Evolutionary conservation across 35 echinoderm and acorn worm genomes (phyloP).

Genomic region (Antedon bifida): DNA sequence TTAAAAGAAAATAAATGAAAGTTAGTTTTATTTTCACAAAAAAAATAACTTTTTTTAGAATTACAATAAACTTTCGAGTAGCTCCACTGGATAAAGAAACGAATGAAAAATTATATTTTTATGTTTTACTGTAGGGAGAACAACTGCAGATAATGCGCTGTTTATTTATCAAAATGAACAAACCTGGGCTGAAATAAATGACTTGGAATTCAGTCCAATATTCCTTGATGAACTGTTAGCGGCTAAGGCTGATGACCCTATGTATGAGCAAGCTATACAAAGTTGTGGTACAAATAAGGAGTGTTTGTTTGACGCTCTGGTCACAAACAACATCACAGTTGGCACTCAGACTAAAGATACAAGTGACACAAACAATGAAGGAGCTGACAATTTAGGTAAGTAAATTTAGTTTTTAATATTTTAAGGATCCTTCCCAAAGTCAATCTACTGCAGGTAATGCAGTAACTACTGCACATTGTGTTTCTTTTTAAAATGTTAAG

Average conservation of each 20-base stretch:
- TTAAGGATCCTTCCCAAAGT: too few species aligned
- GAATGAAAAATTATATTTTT: too few species aligned
- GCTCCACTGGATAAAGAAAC: too few species aligned
- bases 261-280: not conserved
- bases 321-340: not conserved
- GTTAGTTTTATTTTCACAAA: too few species aligned
- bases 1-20: too few species aligned
- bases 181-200: not conserved
- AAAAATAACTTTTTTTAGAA: too few species aligned
- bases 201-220: not conserved
- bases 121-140: too few species aligned
- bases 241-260: not conserved
- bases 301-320: not conserved
- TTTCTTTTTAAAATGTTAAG: too few species aligned
- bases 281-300: not conserved
- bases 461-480: too few species aligned
- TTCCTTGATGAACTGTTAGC: not conserved
- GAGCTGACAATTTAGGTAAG: not conserved
- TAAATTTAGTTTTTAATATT: not conserved
- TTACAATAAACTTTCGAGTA: too few species aligned
- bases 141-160: not conserved
- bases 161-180: not conserved
- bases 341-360: not conserved
- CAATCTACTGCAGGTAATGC: too few species aligned
- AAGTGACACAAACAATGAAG: not conserved